phyloP scores from a whole-genome alignment of 2,797 vertebrate species.

The Spheniscus humboldti region DNA sequence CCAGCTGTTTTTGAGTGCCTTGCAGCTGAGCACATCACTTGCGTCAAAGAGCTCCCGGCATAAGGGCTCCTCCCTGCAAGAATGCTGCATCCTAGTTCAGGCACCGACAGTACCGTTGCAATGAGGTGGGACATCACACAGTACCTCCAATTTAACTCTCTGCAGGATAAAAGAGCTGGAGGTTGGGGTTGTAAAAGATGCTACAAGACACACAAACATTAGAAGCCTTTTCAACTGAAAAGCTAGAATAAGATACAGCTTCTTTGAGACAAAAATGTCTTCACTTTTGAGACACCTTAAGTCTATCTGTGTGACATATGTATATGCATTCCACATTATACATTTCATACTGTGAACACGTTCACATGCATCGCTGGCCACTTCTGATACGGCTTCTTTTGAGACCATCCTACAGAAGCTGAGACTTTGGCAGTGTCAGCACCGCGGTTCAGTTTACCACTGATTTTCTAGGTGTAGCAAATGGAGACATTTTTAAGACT shows the following conservation, averaged over 20 bases:
- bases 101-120: fast-evolving
- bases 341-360: neutral
- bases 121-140: neutral
- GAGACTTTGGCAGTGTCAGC: neutral
- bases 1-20: neutral
- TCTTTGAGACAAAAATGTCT: neutral
- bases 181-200: neutral
- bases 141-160: neutral
- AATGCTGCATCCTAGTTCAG: neutral
- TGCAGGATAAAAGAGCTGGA: fast-evolving
- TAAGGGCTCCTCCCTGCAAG: neutral
- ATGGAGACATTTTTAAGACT: neutral
- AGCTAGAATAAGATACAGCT: neutral
- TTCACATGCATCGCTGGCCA: neutral
- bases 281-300: neutral
- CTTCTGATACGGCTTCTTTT: neutral
- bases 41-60: neutral
- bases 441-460: neutral
- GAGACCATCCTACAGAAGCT: neutral
- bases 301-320: neutral
- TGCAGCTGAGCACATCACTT: neutral
- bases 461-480: neutral
- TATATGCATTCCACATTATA: neutral
- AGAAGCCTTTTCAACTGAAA: neutral
- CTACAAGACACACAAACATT: neutral